A percentile compares a stretch with the other conserved stretches of the same genome.
Evolutionary conservation across 2,888 invertebrate species (phyloP).

Genomic region (Rosalia funebris): DNA sequence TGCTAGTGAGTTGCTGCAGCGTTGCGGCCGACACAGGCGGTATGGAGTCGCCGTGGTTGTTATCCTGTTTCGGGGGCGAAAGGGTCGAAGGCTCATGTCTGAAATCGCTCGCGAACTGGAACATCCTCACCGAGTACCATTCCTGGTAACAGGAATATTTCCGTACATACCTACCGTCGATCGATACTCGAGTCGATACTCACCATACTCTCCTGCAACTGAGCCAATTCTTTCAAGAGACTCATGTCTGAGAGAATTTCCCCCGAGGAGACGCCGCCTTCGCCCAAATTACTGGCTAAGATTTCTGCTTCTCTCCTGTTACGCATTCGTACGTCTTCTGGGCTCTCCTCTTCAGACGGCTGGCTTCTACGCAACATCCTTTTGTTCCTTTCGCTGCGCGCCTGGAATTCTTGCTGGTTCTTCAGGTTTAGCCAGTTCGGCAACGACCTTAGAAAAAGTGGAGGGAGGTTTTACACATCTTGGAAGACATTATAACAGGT

Average conservation of each 20-base stretch:
- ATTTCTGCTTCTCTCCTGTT: conserved; percentile 93
- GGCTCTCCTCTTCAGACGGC: conserved; percentile 78
- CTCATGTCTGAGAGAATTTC: conserved; percentile 89
- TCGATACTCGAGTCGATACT: too few species aligned
- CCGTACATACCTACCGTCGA: too few species aligned
- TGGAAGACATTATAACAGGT: too few species aligned
- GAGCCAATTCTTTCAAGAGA: conserved; percentile 84
- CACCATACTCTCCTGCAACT: conserved; percentile 92
- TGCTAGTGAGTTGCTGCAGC: conserved; percentile 73
- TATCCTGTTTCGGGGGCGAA: conserved; percentile 60
- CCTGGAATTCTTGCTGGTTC: conserved; percentile 63
- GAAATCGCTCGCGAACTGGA: conserved; percentile 69
- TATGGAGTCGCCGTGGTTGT: conserved; percentile 53
- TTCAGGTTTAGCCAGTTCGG: conserved; percentile 82
- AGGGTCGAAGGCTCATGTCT: conserved; percentile 64
- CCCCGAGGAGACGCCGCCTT: conserved; percentile 83
- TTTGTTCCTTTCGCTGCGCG: conserved; percentile 58
- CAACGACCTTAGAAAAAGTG: conserved; percentile 68
- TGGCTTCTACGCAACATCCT: conserved; percentile 63
- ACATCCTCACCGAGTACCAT: conserved; percentile 80
- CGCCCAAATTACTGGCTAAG: conserved; percentile 86
- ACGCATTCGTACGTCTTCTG: conserved; percentile 79
- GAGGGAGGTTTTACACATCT: too few species aligned
- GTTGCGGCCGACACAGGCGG: conserved; percentile 68
- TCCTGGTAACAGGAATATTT: conserved; percentile 66